phyloP scores from a whole-genome alignment of 2,888 invertebrate genomes.

The Volucella inflata region DNA sequence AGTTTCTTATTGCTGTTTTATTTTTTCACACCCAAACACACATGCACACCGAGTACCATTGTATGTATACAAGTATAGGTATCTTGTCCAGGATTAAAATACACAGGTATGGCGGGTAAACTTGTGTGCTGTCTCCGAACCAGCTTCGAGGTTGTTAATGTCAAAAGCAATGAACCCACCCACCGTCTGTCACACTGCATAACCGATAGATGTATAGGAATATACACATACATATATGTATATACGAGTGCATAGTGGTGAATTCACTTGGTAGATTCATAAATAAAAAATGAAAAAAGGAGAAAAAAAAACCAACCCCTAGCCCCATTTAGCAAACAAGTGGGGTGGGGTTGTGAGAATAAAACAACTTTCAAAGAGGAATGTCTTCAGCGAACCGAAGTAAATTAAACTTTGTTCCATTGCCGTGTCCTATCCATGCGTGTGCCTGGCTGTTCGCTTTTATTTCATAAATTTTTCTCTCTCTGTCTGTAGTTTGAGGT shows the following conservation, averaged over 20 bases:
- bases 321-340: slow-evolving; percentile 17
- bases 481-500: background rate
- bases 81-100: slow-evolving; percentile 27
- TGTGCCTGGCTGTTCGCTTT: slow-evolving; percentile 27
- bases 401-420: slow-evolving; percentile 22
- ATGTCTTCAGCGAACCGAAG: slow-evolving; percentile 5
- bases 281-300: slow-evolving; percentile 44
- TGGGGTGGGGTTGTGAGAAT: background rate
- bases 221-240: no score
- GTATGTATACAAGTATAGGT: no score
- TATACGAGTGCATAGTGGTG: slow-evolving; percentile 32
- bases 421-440: slow-evolving; percentile 1
- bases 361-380: slow-evolving; percentile 1
- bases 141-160: slow-evolving; percentile 23
- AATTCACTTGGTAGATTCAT: slow-evolving; percentile 36
- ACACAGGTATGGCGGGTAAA: background rate
- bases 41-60: background rate
- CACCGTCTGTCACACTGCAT: slow-evolving; percentile 21
- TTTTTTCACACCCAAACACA: background rate
- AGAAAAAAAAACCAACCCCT: background rate
- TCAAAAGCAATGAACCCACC: slow-evolving; percentile 20
- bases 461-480: slow-evolving; percentile 28
- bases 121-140: background rate
- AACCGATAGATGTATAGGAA: slow-evolving; percentile 7
- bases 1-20: background rate